A percentile compares a stretch with the other conserved stretches of the same genome.
Conservation (phyloP, 2,113 vertebrate genomes). For the Pseudorasbora parva region DNA sequence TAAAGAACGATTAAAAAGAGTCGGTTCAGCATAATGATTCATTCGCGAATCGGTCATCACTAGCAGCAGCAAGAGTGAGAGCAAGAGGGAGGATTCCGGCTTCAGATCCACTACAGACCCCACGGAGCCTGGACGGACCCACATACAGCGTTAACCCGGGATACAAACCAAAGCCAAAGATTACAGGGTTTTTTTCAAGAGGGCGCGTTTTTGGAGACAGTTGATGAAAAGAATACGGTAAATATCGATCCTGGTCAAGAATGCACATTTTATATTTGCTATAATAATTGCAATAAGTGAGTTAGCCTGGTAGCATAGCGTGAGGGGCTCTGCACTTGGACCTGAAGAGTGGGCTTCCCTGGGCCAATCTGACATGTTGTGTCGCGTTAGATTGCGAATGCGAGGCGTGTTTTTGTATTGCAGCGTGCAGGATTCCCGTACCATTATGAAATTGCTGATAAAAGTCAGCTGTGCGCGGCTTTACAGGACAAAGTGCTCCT, state of each 20-base stretch:
- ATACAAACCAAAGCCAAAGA: not conserved
- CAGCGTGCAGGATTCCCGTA: not conserved
- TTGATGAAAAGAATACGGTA: conserved; percentile 45
- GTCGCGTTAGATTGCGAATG: not conserved
- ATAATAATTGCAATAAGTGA: conserved; percentile 35
- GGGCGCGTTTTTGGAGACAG: not conserved
- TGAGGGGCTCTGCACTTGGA: conserved; percentile 38
- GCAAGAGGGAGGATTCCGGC: conserved; percentile 49
- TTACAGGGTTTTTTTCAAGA: not conserved
- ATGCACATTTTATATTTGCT: not conserved
- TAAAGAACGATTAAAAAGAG: not conserved
- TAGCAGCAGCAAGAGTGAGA: conserved; percentile 39
- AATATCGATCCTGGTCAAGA: not conserved
- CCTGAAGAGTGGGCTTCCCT: not conserved
- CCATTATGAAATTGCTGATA: conserved; percentile 18
- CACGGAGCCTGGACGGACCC: conserved; percentile 50
- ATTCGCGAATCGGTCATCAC: conserved; percentile 17
- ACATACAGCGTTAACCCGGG: conserved; percentile 21
- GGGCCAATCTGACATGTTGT: conserved; percentile 6
- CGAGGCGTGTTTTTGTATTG: conserved; percentile 19
- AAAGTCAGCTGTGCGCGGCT: not conserved
- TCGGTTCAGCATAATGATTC: not conserved
- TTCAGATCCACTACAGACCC: conserved; percentile 46
- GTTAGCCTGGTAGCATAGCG: conserved; percentile 59
- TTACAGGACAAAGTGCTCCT: not conserved